These are phyloP conservation scores for Ormyrus thymus DNA, from an alignment of 2,888 invertebrate species.

Conservation along the genomic window DNA sequence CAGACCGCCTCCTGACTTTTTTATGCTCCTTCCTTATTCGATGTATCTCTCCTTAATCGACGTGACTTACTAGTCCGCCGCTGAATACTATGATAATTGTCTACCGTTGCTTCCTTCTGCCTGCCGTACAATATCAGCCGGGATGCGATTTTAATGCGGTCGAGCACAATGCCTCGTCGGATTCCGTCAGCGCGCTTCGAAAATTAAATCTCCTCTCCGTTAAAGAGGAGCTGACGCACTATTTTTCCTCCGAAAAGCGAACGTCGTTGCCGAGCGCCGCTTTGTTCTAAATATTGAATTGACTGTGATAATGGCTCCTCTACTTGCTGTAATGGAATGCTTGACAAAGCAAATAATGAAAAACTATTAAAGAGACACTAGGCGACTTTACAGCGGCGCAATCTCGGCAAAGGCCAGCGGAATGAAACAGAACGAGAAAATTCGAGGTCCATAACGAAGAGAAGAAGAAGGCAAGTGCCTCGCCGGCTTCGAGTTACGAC, in stretches of 20 bases:
- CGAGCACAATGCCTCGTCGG: conserved; percentile 10
- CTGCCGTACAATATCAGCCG: conserved; percentile 2
- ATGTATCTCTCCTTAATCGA: conserved; percentile 55
- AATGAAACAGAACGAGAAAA: conserved; percentile 29
- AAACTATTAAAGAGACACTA: background rate
- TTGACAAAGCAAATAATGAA: no score
- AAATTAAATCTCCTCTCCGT: background rate
- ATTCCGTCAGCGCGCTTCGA: background rate
- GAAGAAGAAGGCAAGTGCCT: conserved; percentile 33
- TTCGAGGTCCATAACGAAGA: conserved; percentile 44
- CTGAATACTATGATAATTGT: conserved; percentile 38
- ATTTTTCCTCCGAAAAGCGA: no score
- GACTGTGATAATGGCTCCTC: no score
- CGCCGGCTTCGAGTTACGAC: conserved; percentile 51
- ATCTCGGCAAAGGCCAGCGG: background rate
- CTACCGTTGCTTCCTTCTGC: conserved; percentile 38
- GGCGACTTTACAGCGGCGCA: background rate
- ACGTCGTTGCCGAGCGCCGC: no score
- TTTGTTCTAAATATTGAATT: no score
- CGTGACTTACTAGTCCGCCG: conserved; percentile 56
- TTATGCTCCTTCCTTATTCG: conserved; percentile 48
- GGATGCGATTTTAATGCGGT: conserved; percentile 3
- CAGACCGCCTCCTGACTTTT: conserved; percentile 47
- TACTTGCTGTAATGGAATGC: no score
- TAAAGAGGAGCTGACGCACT: no score